Conservation (phyloP, 2,797 vertebrate species). For the Chromis chromis region DNA sequence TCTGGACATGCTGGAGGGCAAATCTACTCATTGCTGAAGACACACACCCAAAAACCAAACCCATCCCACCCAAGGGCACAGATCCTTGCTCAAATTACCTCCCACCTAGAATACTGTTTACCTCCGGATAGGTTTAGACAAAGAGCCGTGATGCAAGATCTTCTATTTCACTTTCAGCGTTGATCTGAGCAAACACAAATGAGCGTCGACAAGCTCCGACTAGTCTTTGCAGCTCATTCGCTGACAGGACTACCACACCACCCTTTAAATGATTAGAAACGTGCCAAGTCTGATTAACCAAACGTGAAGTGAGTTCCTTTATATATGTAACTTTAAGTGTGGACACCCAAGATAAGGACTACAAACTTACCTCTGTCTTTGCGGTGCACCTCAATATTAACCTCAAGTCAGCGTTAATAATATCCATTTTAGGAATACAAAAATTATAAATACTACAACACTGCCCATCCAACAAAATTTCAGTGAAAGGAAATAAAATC, state of each 20-base stretch:
- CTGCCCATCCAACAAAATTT: not conserved
- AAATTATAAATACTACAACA: not conserved
- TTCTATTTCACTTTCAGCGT: slow-evolving; percentile 53
- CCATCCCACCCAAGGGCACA: slow-evolving; percentile 36
- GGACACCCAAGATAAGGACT: not conserved
- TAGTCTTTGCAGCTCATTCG: slow-evolving; percentile 19
- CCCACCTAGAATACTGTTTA: slow-evolving; percentile 28
- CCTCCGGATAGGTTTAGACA: slow-evolving; percentile 48
- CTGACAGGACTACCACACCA: not conserved
- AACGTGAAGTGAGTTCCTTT: not conserved
- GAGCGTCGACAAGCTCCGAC: slow-evolving; percentile 42
- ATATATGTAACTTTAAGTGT: not conserved
- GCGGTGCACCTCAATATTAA: not conserved
- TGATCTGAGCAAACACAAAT: slow-evolving; percentile 22
- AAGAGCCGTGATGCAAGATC: slow-evolving; percentile 36
- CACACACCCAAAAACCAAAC: slow-evolving; percentile 44
- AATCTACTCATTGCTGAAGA: slow-evolving; percentile 35
- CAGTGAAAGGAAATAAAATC: not conserved
- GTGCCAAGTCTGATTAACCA: slow-evolving; percentile 7
- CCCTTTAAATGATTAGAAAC: slow-evolving; percentile 13
- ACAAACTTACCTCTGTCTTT: not conserved
- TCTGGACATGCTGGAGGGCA: slow-evolving; percentile 35
- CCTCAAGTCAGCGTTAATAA: not conserved
- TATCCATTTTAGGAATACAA: not conserved
- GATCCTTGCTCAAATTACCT: slow-evolving; percentile 48